phyloP scores from a whole-genome alignment of 1,140 invertebrate species.

The Neotoxoptera formosana region DNA sequence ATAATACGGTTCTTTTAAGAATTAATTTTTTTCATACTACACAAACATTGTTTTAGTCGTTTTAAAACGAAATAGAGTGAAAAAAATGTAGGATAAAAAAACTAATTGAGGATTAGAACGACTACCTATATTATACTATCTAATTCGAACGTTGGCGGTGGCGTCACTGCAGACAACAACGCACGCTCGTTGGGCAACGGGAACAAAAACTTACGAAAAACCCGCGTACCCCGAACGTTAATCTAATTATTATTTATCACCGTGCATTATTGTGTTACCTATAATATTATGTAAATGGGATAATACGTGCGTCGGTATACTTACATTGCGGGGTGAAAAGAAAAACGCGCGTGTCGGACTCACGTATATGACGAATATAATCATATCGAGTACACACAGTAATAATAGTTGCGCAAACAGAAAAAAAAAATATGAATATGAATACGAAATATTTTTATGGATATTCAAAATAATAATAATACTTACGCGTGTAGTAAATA shows the following conservation, averaged over 20 bases:
- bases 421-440: not conserved
- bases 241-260: slow-evolving; percentile 22
- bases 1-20: not conserved
- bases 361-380: not conserved
- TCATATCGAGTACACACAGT: not conserved
- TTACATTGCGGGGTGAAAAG: not conserved
- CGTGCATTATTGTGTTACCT: not conserved
- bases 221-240: not conserved
- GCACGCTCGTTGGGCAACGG: slow-evolving; percentile 36
- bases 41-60: not conserved
- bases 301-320: not conserved
- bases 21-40: not conserved
- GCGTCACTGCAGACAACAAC: slow-evolving; percentile 16
- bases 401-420: not conserved
- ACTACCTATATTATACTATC: no score
- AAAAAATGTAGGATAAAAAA: not conserved
- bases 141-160: not conserved
- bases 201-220: slow-evolving; percentile 47
- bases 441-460: not conserved
- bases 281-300: not conserved
- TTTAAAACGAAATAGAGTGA: not conserved
- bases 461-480: slow-evolving; percentile 7
- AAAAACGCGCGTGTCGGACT: slow-evolving; percentile 3
- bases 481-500: not conserved
- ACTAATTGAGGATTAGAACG: not conserved